These are phyloP conservation scores for Prosapia bicincta DNA, from an alignment of 2,888 invertebrate species.

Conservation along the genomic window DNA sequence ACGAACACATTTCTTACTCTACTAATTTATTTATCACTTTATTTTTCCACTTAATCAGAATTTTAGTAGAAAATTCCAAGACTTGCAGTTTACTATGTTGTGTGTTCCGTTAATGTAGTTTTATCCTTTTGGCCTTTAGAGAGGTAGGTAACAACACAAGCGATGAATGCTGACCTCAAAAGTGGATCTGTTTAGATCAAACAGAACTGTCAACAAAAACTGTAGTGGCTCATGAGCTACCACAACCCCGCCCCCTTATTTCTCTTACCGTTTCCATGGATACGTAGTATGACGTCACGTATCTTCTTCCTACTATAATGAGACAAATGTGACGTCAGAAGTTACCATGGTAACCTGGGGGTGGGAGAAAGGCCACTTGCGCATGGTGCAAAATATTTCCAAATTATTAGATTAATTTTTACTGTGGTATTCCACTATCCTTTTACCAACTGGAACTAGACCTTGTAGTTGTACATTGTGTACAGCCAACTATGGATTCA, in stretches of 20 bases:
- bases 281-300: not conserved
- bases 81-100: too few species aligned
- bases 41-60: too few species aligned
- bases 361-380: constrained; percentile 18
- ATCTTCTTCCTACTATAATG: not conserved
- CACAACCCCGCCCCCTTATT: not conserved
- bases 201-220: not conserved
- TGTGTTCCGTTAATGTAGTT: too few species aligned
- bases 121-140: not conserved
- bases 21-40: too few species aligned
- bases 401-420: not conserved
- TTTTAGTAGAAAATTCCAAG: too few species aligned
- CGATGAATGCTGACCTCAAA: not conserved
- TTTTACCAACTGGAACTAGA: not conserved
- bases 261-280: not conserved
- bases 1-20: too few species aligned
- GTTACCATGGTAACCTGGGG: constrained; percentile 17
- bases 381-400: not conserved
- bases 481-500: too few species aligned
- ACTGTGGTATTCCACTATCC: not conserved
- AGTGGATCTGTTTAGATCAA: not conserved
- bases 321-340: constrained; percentile 18
- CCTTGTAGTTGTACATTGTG: not conserved
- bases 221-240: not conserved
- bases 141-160: not conserved